Percentiles rank a stretch among this genome's conserved stretches.
phyloP scores from a whole-genome alignment of 2,113 vertebrate species.

The Callionymus lyra region DNA sequence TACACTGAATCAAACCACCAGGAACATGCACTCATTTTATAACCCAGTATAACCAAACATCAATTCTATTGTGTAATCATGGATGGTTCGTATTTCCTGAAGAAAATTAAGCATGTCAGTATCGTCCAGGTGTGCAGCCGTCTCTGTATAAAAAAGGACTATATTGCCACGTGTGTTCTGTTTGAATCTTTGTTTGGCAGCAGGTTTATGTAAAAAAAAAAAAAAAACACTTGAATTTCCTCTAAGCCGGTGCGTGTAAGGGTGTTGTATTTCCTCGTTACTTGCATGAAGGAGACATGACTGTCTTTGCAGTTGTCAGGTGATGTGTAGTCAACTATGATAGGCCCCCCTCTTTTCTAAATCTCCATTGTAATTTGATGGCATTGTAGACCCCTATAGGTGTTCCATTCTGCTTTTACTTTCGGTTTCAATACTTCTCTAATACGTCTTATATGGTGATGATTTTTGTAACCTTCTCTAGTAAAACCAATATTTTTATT shows the following conservation, averaged over 20 bases:
- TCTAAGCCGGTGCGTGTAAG: constrained; percentile 74
- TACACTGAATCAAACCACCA: constrained; percentile 61
- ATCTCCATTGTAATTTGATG: constrained; percentile 68
- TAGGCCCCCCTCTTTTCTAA: constrained; percentile 53
- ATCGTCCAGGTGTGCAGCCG: constrained; percentile 68
- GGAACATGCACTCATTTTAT: constrained; percentile 64
- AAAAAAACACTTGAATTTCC: constrained; percentile 47
- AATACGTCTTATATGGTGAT: constrained; percentile 93
- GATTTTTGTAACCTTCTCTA: constrained; percentile 99
- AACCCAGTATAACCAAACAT: constrained; percentile 46
- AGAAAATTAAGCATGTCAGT: constrained; percentile 67
- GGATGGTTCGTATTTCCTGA: constrained; percentile 34
- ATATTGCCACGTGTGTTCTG: constrained; percentile 71
- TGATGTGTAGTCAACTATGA: constrained; percentile 90
- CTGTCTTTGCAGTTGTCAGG: constrained; percentile 78
- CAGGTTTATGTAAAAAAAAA: constrained; percentile 55
- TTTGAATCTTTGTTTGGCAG: constrained; percentile 69
- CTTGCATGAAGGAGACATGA: constrained; percentile 88
- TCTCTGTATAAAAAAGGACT: constrained; percentile 66
- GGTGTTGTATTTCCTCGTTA: constrained; percentile 85
- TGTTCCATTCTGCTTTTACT: constrained; percentile 76
- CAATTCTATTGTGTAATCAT: constrained; percentile 37
- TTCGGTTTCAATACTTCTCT: constrained; percentile 88
- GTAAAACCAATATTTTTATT: constrained; percentile 99
- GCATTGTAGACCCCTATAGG: constrained; percentile 67